Evolutionary conservation across 2,113 vertebrate genomes (phyloP), one percentile per base, ranked within the genome.

Genomic region (Struthidea cinerea): DNA sequence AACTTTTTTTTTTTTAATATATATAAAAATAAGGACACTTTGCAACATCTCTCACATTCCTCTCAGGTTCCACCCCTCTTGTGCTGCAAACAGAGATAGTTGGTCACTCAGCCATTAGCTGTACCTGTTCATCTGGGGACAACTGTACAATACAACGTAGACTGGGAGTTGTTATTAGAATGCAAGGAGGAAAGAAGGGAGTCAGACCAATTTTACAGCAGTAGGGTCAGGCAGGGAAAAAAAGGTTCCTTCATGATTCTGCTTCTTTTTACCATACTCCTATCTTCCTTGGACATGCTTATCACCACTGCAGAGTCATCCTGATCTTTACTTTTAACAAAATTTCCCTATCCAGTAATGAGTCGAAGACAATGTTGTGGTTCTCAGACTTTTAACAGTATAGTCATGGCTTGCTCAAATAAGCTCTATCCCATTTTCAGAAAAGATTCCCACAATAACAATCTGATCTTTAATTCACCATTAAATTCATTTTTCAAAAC

Each of bases 401-500:
- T 32, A 49, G 37, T 53, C 44, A 41, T 37, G 44, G 3, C 44
- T 90, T 93, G 23, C 35, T 52, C 76, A 84, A 47, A 84, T 81
- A 89, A 84, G 37, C 27, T 44, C 14, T 87, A 46, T 49, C 56
- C 15, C n/a, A 33, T 92, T 80, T 84, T 71, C 88, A 81, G 60
- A 70, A 67, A 76, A 84, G n/a, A 81, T 71, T 89, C 44, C 42
- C 65, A 84, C 80, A 88, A 24, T 82, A 90, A 57, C 41, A 84
- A 27, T 64, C 44, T 79, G 57, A 82, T 33, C 44, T n/a, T 86
- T 84, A 91, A 86, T 85, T 91, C 4, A 16, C 55, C 73, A 42
- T 78, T 94, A 60, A 70, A 81, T 90, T 67, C 18, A 44, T 63
- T 92, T 87, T 89, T 84, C 52, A 87, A 88, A 93, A 82, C 61